These are phyloP conservation scores for Alentia gelatinosa DNA, from an alignment of 2,888 invertebrate species.

Conservation along the genomic window DNA sequence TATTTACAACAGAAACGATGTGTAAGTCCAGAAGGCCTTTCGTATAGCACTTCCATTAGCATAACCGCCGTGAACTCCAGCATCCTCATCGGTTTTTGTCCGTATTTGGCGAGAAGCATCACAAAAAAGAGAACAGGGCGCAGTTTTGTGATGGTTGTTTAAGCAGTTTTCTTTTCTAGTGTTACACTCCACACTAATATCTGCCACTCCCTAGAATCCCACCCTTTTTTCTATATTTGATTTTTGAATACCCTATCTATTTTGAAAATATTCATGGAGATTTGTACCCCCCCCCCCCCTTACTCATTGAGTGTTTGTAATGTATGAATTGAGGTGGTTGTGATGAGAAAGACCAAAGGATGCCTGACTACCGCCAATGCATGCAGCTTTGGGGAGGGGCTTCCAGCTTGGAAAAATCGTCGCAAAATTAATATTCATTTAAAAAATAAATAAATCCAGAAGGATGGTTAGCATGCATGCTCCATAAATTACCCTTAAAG, in stretches of 20 bases:
- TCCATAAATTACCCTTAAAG: not conserved
- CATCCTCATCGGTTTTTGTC: slow-evolving; percentile 15
- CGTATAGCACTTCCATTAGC: slow-evolving; percentile 43
- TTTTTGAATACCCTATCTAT: not conserved
- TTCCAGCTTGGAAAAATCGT: slow-evolving; percentile 6
- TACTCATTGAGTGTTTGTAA: not conserved
- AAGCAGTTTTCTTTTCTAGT: not conserved
- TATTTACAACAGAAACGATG: slow-evolving; percentile 51
- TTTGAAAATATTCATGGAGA: not conserved
- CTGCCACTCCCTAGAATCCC: not conserved
- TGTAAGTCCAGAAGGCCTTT: slow-evolving; percentile 17
- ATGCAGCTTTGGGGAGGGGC: slow-evolving; percentile 6
- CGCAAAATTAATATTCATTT: not conserved
- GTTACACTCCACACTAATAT: not conserved
- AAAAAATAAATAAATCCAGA: not conserved
- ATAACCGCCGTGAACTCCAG: slow-evolving; percentile 24
- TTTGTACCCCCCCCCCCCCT: not conserved
- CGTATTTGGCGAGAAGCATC: not conserved
- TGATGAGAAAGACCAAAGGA: not conserved
- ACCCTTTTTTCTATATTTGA: not conserved
- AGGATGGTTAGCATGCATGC: not conserved
- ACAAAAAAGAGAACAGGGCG: not conserved
- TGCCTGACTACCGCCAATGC: slow-evolving; percentile 9
- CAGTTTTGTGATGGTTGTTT: not conserved
- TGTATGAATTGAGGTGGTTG: not conserved